A percentile compares a stretch with the other conserved stretches of the same genome.
These are phyloP conservation scores for Hypolimnas misippus DNA, from an alignment of 2,888 invertebrate species.

Conservation along the genomic window DNA sequence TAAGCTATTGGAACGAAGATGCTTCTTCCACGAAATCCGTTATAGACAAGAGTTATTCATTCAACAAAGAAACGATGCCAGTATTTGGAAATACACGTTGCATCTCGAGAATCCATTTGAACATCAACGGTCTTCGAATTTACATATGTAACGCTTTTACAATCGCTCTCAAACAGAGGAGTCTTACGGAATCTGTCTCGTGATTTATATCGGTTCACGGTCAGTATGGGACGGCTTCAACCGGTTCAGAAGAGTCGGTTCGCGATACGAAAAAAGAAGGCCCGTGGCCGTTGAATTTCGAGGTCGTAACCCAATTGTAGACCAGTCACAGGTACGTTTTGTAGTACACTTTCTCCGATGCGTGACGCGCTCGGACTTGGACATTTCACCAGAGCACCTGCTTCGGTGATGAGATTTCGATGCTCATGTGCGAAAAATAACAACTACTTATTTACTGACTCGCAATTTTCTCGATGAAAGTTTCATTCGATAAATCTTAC, in stretches of 20 bases:
- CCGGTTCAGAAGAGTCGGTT: constrained; percentile 55
- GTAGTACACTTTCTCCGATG: constrained; percentile 81
- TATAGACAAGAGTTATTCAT: constrained; percentile 9
- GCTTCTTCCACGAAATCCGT: background rate
- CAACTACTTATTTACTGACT: background rate
- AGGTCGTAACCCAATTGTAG: constrained; percentile 80
- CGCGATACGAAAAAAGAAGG: constrained; percentile 64
- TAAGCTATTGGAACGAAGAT: background rate
- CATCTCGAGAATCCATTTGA: constrained; percentile 13
- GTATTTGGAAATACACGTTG: constrained; percentile 12
- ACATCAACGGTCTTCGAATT: constrained; percentile 23
- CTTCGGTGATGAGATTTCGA: constrained; percentile 28
- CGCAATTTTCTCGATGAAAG: background rate
- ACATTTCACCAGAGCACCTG: constrained; percentile 70
- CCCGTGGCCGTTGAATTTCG: constrained; percentile 69
- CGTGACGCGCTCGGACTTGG: constrained; percentile 69
- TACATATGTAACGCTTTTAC: constrained; percentile 30
- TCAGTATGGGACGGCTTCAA: constrained; percentile 46
- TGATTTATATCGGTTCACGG: constrained; percentile 40
- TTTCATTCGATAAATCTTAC: background rate
- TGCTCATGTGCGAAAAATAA: constrained; percentile 14
- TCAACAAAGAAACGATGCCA: constrained; percentile 6
- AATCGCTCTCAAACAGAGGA: constrained; percentile 22
- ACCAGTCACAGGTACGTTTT: constrained; percentile 74
- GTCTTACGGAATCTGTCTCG: constrained; percentile 31